Percentiles rank a stretch among this genome's conserved stretches.
Evolutionary conservation across 2,888 invertebrate genomes (phyloP).

Genomic region (Dicycla oo): DNA sequence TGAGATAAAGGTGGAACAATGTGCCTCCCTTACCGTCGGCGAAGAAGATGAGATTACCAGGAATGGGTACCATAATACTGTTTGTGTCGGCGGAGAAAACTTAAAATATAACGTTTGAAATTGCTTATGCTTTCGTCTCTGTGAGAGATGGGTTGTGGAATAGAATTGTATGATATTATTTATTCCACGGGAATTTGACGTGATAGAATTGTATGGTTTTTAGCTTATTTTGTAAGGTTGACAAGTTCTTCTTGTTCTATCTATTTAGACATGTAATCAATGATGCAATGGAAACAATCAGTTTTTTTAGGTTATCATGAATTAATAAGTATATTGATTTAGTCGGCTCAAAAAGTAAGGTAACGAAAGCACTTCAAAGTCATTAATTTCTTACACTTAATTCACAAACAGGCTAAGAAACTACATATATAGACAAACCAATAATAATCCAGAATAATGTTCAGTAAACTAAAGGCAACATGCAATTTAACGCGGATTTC

Average conservation of each 20-base stretch:
- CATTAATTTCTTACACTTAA: not conserved
- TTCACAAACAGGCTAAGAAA: not conserved
- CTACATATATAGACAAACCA: not conserved
- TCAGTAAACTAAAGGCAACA: slow-evolving; percentile 11
- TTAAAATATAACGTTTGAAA: slow-evolving; percentile 65
- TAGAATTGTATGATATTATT: slow-evolving; percentile 30
- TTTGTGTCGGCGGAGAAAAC: slow-evolving; percentile 65
- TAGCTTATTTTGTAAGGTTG: not conserved
- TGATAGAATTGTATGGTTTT: not conserved
- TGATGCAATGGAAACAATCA: too few species aligned
- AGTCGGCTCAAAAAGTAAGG: not conserved
- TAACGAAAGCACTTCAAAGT: not conserved
- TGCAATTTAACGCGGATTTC: too few species aligned
- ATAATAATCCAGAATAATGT: slow-evolving; percentile 10
- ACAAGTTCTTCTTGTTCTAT: not conserved
- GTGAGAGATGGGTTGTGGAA: slow-evolving; percentile 31
- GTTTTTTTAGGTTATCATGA: not conserved
- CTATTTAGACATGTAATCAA: not conserved
- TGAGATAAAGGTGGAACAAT: slow-evolving; percentile 81
- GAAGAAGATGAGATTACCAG: slow-evolving; percentile 78
- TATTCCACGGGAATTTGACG: not conserved
- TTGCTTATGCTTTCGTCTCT: slow-evolving; percentile 41
- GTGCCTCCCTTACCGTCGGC: slow-evolving; percentile 69
- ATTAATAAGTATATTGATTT: too few species aligned
- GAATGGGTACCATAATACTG: slow-evolving; percentile 72